Conservation (phyloP, 2,113 vertebrate species). For the Stigmatopora nigra region DNA sequence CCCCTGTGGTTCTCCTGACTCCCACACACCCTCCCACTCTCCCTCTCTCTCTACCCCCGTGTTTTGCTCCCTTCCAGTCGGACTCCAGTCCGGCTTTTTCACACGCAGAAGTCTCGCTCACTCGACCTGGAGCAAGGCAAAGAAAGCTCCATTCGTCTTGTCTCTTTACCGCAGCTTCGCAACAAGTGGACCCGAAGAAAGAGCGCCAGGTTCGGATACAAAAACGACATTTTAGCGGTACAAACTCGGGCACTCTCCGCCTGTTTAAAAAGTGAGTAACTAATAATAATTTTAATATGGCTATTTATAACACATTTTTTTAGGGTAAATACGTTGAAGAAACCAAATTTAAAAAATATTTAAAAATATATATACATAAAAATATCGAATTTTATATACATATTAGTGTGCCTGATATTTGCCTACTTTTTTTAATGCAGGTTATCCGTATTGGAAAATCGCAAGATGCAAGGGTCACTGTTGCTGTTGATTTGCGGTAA, state of each 20-base stretch:
- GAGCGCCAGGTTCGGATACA: not conserved
- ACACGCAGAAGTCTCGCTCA: not conserved
- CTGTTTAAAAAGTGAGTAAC: not conserved
- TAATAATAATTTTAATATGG: not conserved
- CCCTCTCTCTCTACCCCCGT: not conserved
- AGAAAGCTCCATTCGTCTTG: not conserved
- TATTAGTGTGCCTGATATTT: not conserved
- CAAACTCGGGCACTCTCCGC: slow-evolving; percentile 18
- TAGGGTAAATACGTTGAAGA: not conserved
- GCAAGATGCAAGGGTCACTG: slow-evolving; percentile 48
- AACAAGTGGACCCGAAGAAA: slow-evolving; percentile 40
- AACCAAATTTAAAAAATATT: not conserved
- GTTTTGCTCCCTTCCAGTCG: not conserved
- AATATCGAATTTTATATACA: too few species aligned
- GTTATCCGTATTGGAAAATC: not conserved
- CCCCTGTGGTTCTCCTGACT: not conserved
- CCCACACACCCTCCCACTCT: not conserved
- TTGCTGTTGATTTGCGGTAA: slow-evolving; percentile 54
- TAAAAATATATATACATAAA: too few species aligned
- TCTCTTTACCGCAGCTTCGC: slow-evolving; percentile 18
- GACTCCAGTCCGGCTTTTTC: not conserved
- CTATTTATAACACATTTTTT: not conserved
- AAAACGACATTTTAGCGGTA: not conserved
- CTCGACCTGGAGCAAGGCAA: not conserved
- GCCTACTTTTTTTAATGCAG: not conserved